Base-by-base conservation (phyloP, 2,113 vertebrate genomes). In the Oophaga pumilio region DNA sequence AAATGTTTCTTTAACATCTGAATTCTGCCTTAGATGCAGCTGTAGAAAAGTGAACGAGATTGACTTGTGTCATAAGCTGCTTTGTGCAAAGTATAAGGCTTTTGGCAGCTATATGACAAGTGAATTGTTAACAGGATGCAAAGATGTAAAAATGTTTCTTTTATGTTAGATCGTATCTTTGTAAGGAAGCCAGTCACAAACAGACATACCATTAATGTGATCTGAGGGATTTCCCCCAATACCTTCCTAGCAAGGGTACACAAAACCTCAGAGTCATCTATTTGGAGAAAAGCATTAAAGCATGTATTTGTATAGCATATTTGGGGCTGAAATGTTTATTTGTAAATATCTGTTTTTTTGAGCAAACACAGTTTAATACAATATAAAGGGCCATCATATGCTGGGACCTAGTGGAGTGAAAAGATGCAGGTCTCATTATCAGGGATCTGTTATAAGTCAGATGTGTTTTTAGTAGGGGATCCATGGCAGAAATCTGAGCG, bases 51-150 rank as follows among this genome's bases (percentile, higher is more conserved):
- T 73, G 69, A 49, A 10, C 7, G 6, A 43, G 24, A 24, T 69
- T 33, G 15, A 62, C 10, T 20, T 18, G 69, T 43, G 69, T 49
- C 33, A 43, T 15, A 43, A 43, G 33, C 69, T 43, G 15, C 76
- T 59, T 52, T 14, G 10, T 82, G 18, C 22, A 24, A 66, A 50
- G 20, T 22, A 69, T 6, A 8, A 53, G 71, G 22, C 49, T 68
- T 50, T 49, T 22, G 22, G 43, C 62, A 83, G 26, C 43, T 26
- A 24, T 26, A 68, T 69, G 66, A 66, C 43, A 66, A 52, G 81
- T 69, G 62, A 83, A 85, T 60, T 85, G 69, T 60, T 43, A 85
- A 85, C 84, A 85, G 84, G 59, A 86, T 86, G 74, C 59, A 66
- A 76, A 66, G 56, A 78, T 50, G 60, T 77, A 76, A 62, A 85